These are phyloP conservation scores for Heliconius melpomene DNA, from an alignment of 1,140 invertebrate genomes.

Conservation along the genomic window DNA sequence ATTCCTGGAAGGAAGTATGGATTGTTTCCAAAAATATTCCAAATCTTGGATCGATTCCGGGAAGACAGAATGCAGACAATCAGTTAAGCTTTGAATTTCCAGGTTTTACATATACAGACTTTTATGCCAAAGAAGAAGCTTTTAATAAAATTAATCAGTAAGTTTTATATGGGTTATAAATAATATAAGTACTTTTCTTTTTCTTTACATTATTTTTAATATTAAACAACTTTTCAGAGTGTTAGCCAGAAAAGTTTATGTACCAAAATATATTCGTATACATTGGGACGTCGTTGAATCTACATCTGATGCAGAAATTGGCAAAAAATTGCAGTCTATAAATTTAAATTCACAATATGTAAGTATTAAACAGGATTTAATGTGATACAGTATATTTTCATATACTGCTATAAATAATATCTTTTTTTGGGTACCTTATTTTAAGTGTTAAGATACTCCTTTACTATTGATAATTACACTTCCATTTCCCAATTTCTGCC, in stretches of 20 bases:
- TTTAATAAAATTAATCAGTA: conserved; percentile 66
- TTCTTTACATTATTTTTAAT: background rate
- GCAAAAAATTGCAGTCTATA: conserved; percentile 37
- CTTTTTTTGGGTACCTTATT: too few relatives aligned
- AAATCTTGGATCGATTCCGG: conserved; percentile 59
- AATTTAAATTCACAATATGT: conserved; percentile 50
- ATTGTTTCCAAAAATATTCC: conserved; percentile 57
- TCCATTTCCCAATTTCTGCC: too few relatives aligned
- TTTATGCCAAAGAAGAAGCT: conserved; percentile 58
- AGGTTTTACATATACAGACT: conserved; percentile 62
- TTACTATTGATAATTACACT: too few relatives aligned
- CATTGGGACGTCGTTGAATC: conserved; percentile 53
- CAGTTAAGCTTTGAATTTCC: conserved; percentile 68
- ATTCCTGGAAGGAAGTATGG: conserved; percentile 47
- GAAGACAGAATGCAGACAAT: conserved; percentile 45
- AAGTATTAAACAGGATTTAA: conserved; percentile 29
- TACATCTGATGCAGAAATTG: conserved; percentile 29
- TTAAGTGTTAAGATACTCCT: too few relatives aligned
- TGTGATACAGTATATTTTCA: too few relatives aligned
- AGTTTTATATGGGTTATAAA: conserved; percentile 41
- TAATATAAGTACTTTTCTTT: background rate
- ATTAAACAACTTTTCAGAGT: conserved; percentile 50
- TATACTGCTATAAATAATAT: too few relatives aligned
- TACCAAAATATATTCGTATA: conserved; percentile 49
- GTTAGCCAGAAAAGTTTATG: conserved; percentile 56